Conservation (phyloP, 2,113 vertebrate genomes). For the Actenoides hombroni region DNA sequence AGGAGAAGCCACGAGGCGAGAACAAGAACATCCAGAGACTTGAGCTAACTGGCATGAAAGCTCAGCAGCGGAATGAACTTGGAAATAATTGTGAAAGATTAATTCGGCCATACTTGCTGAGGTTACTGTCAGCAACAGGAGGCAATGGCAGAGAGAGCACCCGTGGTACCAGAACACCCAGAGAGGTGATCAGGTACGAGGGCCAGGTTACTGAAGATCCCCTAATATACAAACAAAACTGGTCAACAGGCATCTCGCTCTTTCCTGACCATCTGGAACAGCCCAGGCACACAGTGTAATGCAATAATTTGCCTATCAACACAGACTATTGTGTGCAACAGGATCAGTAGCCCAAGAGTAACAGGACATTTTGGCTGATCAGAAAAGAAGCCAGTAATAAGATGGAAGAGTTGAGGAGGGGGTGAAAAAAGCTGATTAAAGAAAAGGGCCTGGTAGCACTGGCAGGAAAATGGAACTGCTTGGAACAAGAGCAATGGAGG, state of each 20-base stretch:
- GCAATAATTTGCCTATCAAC: background rate
- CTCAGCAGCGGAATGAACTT: background rate
- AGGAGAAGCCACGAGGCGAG: background rate
- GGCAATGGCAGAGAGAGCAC: background rate
- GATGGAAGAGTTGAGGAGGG: background rate
- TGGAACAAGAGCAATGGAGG: background rate
- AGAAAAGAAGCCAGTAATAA: accelerated
- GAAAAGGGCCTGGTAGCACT: background rate
- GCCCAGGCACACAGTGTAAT: background rate
- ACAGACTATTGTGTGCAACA: accelerated
- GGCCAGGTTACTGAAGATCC: background rate
- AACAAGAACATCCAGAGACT: background rate
- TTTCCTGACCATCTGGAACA: background rate
- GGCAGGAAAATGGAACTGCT: background rate
- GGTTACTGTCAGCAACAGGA: background rate
- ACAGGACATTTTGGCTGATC: background rate
- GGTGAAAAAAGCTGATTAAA: background rate
- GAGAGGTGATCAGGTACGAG: background rate
- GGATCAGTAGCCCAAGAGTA: background rate
- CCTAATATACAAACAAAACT: background rate
- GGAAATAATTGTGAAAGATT: background rate
- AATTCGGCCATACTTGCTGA: background rate
- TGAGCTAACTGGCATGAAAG: background rate
- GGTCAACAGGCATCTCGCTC: background rate
- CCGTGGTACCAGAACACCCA: background rate